phyloP scores from a whole-genome alignment of 1,140 invertebrate genomes.

The Reticulitermes speratus region DNA sequence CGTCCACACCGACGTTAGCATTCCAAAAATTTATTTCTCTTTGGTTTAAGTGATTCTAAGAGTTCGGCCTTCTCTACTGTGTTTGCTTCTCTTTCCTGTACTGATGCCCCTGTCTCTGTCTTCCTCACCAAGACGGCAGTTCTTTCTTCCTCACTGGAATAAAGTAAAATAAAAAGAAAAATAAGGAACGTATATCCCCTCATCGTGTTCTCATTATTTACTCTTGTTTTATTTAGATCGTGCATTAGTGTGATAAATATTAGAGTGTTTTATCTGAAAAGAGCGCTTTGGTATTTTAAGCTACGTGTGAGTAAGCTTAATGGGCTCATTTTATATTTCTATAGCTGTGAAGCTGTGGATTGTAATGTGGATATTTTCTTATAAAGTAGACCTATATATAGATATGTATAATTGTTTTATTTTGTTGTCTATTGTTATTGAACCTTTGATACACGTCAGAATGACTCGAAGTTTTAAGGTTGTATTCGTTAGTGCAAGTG shows the following conservation, averaged over 20 bases:
- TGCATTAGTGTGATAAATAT: background rate
- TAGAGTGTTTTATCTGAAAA: background rate
- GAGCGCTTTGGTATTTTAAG: too few species aligned
- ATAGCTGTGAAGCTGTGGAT: too few species aligned
- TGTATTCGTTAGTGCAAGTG: too few species aligned
- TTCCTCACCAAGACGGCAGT: background rate
- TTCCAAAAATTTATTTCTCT: slow-evolving; percentile 23
- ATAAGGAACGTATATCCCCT: background rate
- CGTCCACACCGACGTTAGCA: slow-evolving; percentile 20
- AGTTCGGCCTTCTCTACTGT: background rate
- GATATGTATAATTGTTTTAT: too few species aligned
- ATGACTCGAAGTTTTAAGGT: too few species aligned
- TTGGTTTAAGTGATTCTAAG: slow-evolving; percentile 24
- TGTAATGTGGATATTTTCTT: too few species aligned
- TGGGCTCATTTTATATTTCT: too few species aligned
- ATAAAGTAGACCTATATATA: too few species aligned
- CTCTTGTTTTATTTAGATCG: background rate
- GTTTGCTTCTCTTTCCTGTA: background rate
- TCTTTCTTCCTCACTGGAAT: background rate
- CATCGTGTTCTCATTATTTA: background rate
- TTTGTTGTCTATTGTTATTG: too few species aligned
- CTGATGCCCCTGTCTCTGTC: background rate
- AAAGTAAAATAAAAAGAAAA: background rate
- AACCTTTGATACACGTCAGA: too few species aligned
- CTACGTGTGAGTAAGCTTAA: too few species aligned